These are phyloP conservation scores for Idaea straminata DNA, from an alignment of 2,888 invertebrate genomes.

Conservation along the genomic window DNA sequence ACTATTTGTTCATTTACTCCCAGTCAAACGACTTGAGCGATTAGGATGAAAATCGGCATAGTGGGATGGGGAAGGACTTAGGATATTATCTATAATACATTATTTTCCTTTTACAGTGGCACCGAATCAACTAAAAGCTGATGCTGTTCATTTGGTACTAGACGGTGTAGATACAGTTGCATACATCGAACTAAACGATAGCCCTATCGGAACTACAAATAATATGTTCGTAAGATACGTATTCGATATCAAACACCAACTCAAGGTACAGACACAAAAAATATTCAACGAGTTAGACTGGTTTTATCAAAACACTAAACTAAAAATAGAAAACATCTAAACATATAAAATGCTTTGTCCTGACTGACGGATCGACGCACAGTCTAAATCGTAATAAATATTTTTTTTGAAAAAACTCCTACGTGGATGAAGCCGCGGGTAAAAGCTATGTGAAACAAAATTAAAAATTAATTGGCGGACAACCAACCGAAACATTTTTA, in stretches of 20 bases:
- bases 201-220: slow-evolving; percentile 81
- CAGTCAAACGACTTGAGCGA: no score
- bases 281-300: background rate
- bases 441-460: no score
- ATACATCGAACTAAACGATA: slow-evolving; percentile 85
- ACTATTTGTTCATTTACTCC: no score
- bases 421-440: no score
- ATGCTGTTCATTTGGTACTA: slow-evolving; percentile 80
- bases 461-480: no score
- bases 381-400: no score
- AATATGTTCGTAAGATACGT: slow-evolving; percentile 94
- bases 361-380: no score
- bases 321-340: background rate
- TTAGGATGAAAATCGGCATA: no score
- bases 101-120: slow-evolving; percentile 44
- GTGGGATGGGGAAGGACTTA: background rate
- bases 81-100: background rate
- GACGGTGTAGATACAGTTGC: slow-evolving; percentile 94
- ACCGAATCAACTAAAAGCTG: slow-evolving; percentile 36
- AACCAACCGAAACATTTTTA: no score
- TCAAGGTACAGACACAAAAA: slow-evolving; percentile 47
- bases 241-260: slow-evolving; percentile 82
- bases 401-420: no score
- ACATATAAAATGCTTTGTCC: no score
- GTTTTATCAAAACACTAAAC: background rate